phyloP scores from a whole-genome alignment of 2,113 vertebrate species.

The Cyanistes caeruleus region DNA sequence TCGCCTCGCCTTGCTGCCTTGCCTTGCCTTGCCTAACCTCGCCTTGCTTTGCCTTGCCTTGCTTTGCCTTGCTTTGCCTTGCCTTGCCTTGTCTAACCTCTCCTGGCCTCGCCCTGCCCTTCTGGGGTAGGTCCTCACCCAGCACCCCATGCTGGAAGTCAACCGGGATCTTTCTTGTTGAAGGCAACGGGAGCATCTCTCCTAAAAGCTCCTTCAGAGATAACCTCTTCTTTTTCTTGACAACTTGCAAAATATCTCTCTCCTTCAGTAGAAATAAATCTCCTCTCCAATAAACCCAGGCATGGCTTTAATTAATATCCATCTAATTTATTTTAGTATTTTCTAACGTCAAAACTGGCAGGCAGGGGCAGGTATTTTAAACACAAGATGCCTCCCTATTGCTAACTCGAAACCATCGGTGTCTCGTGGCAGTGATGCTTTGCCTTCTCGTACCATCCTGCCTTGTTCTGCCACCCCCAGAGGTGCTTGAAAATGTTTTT shows the following conservation, averaged over 20 bases:
- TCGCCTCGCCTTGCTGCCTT: neutral
- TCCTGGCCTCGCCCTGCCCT: neutral
- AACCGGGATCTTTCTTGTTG: neutral
- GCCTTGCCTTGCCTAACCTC: neutral
- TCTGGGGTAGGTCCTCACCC: neutral
- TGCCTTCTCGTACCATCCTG: neutral
- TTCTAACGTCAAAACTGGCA: neutral
- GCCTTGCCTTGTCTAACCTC: neutral
- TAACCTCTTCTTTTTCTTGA: neutral
- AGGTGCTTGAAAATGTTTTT: conserved; percentile 52
- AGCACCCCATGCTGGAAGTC: neutral
- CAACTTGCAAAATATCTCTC: neutral
- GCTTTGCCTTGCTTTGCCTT: neutral
- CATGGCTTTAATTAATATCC: conserved; percentile 8
- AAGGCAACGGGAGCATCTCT: neutral
- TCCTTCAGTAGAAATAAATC: neutral
- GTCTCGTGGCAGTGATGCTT: neutral
- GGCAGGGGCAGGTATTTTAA: neutral
- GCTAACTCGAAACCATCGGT: neutral
- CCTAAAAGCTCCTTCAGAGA: neutral
- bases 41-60: neutral
- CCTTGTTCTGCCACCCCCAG: conserved; percentile 35
- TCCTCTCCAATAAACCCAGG: neutral
- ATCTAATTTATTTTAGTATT: neutral
- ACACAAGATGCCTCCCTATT: neutral